phyloP scores from a whole-genome alignment of 2,797 vertebrate species.

The Danio albolineatus region DNA sequence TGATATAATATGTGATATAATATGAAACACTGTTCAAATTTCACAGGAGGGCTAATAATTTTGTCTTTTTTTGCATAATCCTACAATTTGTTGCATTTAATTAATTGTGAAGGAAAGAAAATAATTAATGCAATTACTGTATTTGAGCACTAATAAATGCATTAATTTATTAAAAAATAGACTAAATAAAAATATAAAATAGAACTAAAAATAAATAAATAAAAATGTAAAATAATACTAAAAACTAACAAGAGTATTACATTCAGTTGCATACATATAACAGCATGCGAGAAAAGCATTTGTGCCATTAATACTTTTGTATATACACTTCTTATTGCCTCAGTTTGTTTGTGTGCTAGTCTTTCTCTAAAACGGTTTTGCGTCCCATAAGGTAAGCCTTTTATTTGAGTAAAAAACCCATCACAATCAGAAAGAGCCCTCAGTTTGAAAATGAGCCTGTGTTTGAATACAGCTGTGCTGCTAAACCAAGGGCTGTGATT shows the following conservation, averaged over 20 bases:
- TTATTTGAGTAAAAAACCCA: background rate
- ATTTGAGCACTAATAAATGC: background rate
- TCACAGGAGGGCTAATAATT: no score
- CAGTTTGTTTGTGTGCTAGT: background rate
- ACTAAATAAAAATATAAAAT: no score
- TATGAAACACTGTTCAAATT: no score
- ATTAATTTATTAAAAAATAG: no score
- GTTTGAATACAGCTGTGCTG: background rate
- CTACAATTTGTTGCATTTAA: background rate
- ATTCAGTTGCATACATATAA: background rate
- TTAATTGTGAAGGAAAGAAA: background rate
- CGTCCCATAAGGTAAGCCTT: background rate
- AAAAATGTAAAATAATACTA: no score
- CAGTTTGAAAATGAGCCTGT: background rate
- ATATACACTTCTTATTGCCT: constrained; percentile 7
- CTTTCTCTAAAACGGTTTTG: background rate
- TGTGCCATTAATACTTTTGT: background rate
- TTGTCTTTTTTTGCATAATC: no score
- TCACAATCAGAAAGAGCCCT: background rate
- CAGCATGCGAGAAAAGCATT: background rate
- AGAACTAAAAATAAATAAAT: no score
- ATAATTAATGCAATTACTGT: background rate
- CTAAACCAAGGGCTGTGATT: constrained; percentile 21
- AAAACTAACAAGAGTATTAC: no score
- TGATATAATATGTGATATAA: no score